phyloP scores from a whole-genome alignment of 1,140 invertebrate species.

The Polypedilum pembai region DNA sequence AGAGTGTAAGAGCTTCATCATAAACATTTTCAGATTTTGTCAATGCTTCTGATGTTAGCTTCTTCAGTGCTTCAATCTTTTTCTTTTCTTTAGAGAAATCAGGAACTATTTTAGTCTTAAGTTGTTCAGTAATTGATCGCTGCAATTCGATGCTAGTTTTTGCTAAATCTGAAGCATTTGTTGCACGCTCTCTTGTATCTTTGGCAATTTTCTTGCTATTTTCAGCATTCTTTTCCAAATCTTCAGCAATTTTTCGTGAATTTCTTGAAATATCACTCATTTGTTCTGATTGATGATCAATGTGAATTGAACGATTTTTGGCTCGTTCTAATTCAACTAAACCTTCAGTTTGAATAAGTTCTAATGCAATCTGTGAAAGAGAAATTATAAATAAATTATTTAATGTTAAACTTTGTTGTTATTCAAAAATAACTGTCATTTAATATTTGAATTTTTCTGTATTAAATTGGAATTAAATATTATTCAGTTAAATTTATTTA shows the following conservation, averaged over 20 bases:
- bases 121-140: constrained; percentile 54
- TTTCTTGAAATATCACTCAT: constrained; percentile 87
- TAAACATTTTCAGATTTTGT: constrained; percentile 65
- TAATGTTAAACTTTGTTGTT: neutral
- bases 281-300: constrained; percentile 81
- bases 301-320: constrained; percentile 70
- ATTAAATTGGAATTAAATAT: no score
- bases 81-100: constrained; percentile 54
- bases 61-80: constrained; percentile 59
- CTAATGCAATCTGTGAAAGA: constrained; percentile 53
- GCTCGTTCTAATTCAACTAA: constrained; percentile 68
- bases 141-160: constrained; percentile 74
- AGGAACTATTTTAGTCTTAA: constrained; percentile 48
- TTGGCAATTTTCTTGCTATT: constrained; percentile 69
- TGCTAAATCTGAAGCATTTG: constrained; percentile 69
- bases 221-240: constrained; percentile 66
- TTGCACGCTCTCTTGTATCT: constrained; percentile 73
- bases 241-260: constrained; percentile 69
- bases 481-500: no score
- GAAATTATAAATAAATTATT: constrained; percentile 15
- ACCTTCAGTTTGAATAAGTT: constrained; percentile 74
- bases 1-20: constrained; percentile 68
- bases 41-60: constrained; percentile 62
- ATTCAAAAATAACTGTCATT: neutral
- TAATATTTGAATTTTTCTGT: no score